Evolutionary conservation across 2,888 invertebrate species (phyloP).

Genomic region (Melikaiella ostensackeni): DNA sequence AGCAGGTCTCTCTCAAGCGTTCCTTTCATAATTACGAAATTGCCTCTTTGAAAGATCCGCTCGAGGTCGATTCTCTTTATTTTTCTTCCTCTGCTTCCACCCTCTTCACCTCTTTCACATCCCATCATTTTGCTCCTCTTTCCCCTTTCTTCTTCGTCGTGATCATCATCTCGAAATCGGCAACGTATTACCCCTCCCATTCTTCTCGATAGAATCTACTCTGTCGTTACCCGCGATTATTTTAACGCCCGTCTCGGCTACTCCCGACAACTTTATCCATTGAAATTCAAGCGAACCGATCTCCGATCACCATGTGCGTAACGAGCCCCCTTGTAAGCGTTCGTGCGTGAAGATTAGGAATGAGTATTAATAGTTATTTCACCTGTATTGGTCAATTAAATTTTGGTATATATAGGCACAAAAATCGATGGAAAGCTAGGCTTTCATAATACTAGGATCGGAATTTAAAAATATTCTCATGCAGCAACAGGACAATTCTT

Average conservation of each 20-base stretch:
- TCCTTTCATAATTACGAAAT: constrained; percentile 75
- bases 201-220: constrained; percentile 27
- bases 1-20: constrained; percentile 64
- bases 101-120: constrained; percentile 44
- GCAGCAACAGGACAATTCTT: too few species aligned
- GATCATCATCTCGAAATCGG: constrained; percentile 63
- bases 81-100: constrained; percentile 47
- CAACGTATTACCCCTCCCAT: constrained; percentile 60
- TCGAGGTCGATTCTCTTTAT: constrained; percentile 63
- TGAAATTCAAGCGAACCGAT: constrained; percentile 26
- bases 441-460: too few species aligned
- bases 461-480: too few species aligned
- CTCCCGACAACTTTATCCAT: constrained; percentile 33
- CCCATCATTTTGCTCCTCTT: constrained; percentile 39
- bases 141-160: constrained; percentile 57
- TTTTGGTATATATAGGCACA: not conserved
- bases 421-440: not conserved
- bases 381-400: not conserved
- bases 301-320: not conserved
- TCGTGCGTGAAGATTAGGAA: not conserved
- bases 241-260: constrained; percentile 28
- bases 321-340: not conserved
- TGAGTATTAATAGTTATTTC: not conserved
- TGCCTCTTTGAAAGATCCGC: constrained; percentile 74
- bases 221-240: constrained; percentile 34